phyloP scores from a whole-genome alignment of 2,888 invertebrate genomes.

The Protula sp. region DNA sequence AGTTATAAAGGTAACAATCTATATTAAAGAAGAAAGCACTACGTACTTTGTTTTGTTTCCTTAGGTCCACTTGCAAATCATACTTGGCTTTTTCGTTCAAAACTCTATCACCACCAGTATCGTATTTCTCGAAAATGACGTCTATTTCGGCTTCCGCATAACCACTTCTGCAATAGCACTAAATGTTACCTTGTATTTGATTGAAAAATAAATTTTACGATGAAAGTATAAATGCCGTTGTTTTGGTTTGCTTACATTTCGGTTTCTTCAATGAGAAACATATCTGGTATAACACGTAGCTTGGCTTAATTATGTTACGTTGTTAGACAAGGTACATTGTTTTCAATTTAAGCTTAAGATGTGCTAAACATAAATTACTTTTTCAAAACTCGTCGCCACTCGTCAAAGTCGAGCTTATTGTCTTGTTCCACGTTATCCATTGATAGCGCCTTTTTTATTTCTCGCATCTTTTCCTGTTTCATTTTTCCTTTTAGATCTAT shows the following conservation, averaged over 20 bases:
- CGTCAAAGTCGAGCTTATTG: constrained; percentile 55
- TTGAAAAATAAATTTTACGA: too few species aligned
- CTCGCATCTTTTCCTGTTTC: constrained; percentile 46
- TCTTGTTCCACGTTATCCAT: constrained; percentile 56
- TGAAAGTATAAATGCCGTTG: too few species aligned
- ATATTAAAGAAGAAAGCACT: too few species aligned
- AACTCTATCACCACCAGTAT: constrained; percentile 54
- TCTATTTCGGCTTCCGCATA: constrained; percentile 61
- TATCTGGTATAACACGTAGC: too few species aligned
- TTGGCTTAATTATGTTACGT: too few species aligned
- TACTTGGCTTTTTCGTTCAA: background rate
- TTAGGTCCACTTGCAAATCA: too few species aligned
- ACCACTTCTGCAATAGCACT: constrained; percentile 53
- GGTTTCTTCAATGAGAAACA: too few species aligned
- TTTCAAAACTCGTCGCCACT: constrained; percentile 57
- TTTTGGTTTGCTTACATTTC: too few species aligned
- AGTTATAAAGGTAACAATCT: too few species aligned
- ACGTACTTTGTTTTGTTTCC: too few species aligned
- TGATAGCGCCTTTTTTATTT: constrained; percentile 53
- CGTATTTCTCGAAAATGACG: constrained; percentile 61
- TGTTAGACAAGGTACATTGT: too few species aligned
- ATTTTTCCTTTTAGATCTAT: constrained; percentile 51
- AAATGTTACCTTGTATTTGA: too few species aligned
- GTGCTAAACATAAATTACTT: constrained; percentile 49
- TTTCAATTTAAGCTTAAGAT: background rate